phyloP scores from a whole-genome alignment of 2,797 vertebrate species.

The Microchirus variegatus region DNA sequence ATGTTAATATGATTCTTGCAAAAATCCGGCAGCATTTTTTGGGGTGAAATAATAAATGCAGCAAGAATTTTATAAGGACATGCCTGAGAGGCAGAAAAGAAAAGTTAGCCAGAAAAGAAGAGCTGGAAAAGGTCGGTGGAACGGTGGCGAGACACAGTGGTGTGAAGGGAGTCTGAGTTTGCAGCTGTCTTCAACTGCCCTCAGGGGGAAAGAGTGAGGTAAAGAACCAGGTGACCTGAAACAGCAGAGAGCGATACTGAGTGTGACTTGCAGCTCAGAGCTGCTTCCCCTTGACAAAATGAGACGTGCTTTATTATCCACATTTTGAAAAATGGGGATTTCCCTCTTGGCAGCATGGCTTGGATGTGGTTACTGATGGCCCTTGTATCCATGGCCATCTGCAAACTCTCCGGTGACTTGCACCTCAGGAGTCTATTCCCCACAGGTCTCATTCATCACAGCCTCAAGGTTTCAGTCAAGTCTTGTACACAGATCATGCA shows the following conservation, averaged over 20 bases:
- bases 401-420: slow-evolving; percentile 39
- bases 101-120: slow-evolving; percentile 33
- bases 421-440: slow-evolving; percentile 14
- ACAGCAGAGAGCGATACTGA: slow-evolving; percentile 1
- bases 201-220: neutral
- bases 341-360: slow-evolving; percentile 19
- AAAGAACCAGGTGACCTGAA: slow-evolving; percentile 13
- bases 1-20: slow-evolving; percentile 51
- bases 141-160: slow-evolving; percentile 4
- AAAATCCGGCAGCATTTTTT: slow-evolving; percentile 70
- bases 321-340: slow-evolving; percentile 55
- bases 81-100: slow-evolving; percentile 15
- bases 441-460: slow-evolving; percentile 51
- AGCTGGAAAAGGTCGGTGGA: slow-evolving; percentile 44
- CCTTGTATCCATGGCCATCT: slow-evolving; percentile 32
- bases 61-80: slow-evolving; percentile 62
- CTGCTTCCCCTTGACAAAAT: slow-evolving; percentile 5
- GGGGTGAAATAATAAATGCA: slow-evolving; percentile 58
- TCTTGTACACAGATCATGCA: slow-evolving; percentile 45
- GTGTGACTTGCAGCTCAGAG: neutral
- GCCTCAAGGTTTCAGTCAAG: slow-evolving; percentile 24
- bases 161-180: slow-evolving; percentile 9
- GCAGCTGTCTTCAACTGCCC: slow-evolving; percentile 24
- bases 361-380: slow-evolving; percentile 32
- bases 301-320: slow-evolving; percentile 23